A percentile compares a stretch with the other conserved stretches of the same genome.
These are phyloP conservation scores for Montifringilla adamsi DNA, from an alignment of 2,113 vertebrate species.

Conservation along the genomic window DNA sequence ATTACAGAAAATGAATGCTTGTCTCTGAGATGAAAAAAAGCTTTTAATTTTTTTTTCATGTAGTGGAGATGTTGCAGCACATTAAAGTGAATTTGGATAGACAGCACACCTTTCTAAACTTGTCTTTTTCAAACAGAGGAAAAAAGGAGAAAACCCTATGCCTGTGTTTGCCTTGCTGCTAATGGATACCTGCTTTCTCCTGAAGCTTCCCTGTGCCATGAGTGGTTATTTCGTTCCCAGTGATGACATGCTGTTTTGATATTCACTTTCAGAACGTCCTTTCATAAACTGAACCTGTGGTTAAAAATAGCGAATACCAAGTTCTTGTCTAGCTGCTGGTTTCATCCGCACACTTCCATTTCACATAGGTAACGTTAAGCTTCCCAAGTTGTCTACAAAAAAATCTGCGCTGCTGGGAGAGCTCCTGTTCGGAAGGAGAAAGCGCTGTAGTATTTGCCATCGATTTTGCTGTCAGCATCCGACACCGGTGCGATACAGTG, in stretches of 20 bases:
- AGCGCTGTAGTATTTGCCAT: background rate
- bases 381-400: background rate
- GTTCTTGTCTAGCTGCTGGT: background rate
- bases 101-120: background rate
- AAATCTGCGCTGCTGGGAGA: background rate
- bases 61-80: background rate
- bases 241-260: background rate
- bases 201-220: background rate
- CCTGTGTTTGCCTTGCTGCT: background rate
- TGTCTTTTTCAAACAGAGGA: background rate
- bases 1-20: conserved; percentile 18
- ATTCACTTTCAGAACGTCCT: background rate
- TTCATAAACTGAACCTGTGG: background rate
- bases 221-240: background rate
- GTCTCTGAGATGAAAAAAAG: background rate
- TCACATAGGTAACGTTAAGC: background rate
- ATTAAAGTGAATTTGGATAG: background rate
- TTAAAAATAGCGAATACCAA: background rate
- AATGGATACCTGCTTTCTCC: background rate
- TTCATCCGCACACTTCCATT: background rate
- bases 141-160: background rate
- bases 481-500: background rate
- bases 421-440: background rate
- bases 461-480: background rate
- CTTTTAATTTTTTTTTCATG: background rate